phyloP scores from a whole-genome alignment of 2,113 vertebrate genomes.

The Mormyrus lacerda region DNA sequence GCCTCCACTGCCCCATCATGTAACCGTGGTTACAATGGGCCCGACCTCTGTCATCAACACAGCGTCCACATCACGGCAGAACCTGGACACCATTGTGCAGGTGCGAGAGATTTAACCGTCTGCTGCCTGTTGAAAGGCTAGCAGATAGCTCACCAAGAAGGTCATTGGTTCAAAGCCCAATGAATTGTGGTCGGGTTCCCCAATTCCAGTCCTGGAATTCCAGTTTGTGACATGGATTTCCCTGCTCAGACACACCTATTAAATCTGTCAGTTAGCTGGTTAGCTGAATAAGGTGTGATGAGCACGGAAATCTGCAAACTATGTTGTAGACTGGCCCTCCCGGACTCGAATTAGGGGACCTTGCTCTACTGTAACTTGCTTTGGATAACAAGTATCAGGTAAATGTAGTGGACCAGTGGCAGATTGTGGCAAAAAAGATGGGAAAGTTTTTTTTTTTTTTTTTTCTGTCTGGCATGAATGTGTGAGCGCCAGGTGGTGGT shows the following conservation, averaged over 20 bases:
- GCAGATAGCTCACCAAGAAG: not conserved
- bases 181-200: not conserved
- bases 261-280: not conserved
- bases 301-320: not conserved
- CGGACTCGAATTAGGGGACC: not conserved
- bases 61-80: constrained; percentile 90
- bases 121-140: not conserved
- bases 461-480: not conserved
- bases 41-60: constrained; percentile 90
- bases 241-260: not conserved
- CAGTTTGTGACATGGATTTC: not conserved
- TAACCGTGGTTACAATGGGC: constrained; percentile 94
- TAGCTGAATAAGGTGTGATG: not conserved
- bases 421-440: not conserved
- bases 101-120: constrained; percentile 47
- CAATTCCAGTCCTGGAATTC: not conserved
- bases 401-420: not conserved
- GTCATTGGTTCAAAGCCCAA: not conserved
- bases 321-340: not conserved
- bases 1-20: constrained; percentile 77
- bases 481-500: not conserved
- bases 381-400: not conserved
- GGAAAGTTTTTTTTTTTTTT: not conserved
- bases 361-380: not conserved
- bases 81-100: constrained; percentile 98